Base-by-base conservation (phyloP, 2,797 vertebrate genomes). In the Chloroceryle inda region DNA sequence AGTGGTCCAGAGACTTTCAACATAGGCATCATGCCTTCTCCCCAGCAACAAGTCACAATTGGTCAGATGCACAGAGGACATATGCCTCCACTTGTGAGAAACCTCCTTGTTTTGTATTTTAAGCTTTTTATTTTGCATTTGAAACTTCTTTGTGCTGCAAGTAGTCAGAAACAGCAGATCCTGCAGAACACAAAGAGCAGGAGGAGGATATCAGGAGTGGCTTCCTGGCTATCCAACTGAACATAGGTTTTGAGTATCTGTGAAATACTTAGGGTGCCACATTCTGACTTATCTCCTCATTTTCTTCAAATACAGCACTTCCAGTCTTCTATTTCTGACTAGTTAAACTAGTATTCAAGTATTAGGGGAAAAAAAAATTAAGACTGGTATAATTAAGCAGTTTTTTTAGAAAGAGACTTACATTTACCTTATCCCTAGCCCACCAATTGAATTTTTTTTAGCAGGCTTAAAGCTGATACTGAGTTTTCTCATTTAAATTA, bases 31-130 rank as follows among this genome's bases (percentile, higher is more conserved):
- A 99, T 99, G 99, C 99, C 99, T 62, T 99, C 98, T 1, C 98
- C 99, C 0, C 99, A 99, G 98, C 99, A 99, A 93, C 99, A 99
- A 93, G 98, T 99, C 96, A 99, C 98, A 62, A 99, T 98, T 3
- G 99, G 99, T 52, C 99, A 99, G 97, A 99, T 99, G 99, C 99
- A 99, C 98, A 98, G 99, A 95, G 99, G 99, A 92, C 99, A 99
- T 91, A 99, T 99, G 99, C 99, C 99, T 73, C 99, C 99, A 0
- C 98, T 99, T 98, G 99, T 99, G 97, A 99, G 99, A n/a, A 77
- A 16, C 33, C 29, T 49, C 9, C 22, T 76, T 81, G 33, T 67
- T 68, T 59, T 61, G 16, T 79, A 5, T 26, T 66, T 47, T n/a
- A 47, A 13, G 16, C 21, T 33, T 45, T n/a, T 45, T 15, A 9